Evolutionary conservation across 2,888 invertebrate genomes (phyloP), one percentile per base, ranked within the genome.

Genomic region (Lathronympha strigana): DNA sequence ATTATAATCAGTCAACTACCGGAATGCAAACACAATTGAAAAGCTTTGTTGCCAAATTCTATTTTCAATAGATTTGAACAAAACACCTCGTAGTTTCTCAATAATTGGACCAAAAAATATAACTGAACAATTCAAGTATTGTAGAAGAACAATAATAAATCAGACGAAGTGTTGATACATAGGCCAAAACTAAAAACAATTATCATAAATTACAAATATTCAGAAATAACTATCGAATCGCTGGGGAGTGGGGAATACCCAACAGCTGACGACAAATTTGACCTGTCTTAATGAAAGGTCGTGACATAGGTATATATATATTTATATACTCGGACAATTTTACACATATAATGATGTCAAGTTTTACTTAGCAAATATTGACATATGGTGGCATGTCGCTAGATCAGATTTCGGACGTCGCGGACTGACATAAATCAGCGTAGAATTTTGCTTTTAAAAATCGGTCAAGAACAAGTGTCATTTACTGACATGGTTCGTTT

Each of bases 91-190:
- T 4, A 33, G 11, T 3, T 0, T 13, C 11, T 0, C 9, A 13
- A 13, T 13, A 13, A 33, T 38, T 38, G 1, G 38, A 1, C 17
- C 15, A 2, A 40, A 2, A 40, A 45, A 11, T 19, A 36, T 45
- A 36, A 36, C 25, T 54, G 4, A 23, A n/a, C 4, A 21, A 4
- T 45, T 17, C 4, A 19, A 15, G 28, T 55, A 49, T 55, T 31
- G 43, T 33, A 57, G 31, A 50, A 15, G 21, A 25, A 43, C 23
- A 50, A 58, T 58, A 63, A 58, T 58, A 63, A 58, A 58, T 63
- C 57, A 50, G 57, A 51, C 63, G 33, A 51, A 63, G 40, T 17
- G 4, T 63, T 63, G 57, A 57, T n/a, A 28, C 51, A 51, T 63
- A 9, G 23, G 63, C 63, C 57, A 63, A 51, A 49, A 49, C 45